Evolutionary conservation across 2,797 vertebrate genomes (phyloP).

Genomic region (Gallirallus australis): DNA sequence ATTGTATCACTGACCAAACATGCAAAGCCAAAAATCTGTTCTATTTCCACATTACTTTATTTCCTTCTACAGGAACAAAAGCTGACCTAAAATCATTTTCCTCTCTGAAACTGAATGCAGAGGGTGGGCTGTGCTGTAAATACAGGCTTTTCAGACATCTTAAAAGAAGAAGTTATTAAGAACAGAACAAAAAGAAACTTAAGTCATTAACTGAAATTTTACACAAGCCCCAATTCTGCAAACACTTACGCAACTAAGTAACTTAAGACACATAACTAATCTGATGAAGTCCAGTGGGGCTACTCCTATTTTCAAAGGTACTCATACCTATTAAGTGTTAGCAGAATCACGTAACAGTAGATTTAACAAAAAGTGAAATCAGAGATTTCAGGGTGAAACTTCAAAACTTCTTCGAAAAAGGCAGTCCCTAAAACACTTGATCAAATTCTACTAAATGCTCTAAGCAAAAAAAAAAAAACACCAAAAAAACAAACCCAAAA

Average conservation of each 20-base stretch:
- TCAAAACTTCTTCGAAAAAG: neutral
- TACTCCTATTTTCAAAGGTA: slow-evolving; percentile 21
- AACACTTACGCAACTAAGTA: neutral
- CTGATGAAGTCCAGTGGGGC: neutral
- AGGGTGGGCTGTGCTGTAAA: neutral
- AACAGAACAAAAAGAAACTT: neutral
- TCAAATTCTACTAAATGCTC: neutral
- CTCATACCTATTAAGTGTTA: neutral
- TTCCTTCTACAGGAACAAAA: slow-evolving; percentile 4
- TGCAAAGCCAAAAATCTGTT: neutral
- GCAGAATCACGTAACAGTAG: neutral
- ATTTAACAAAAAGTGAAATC: neutral
- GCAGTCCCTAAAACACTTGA: neutral
- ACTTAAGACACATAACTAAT: slow-evolving; percentile 23
- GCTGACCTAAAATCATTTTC: neutral
- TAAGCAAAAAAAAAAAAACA: neutral
- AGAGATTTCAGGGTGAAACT: neutral
- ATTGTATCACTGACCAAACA: neutral
- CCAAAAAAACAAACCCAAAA: too few species aligned
- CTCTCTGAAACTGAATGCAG: neutral
- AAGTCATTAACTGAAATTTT: slow-evolving; percentile 36
- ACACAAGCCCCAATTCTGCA: neutral
- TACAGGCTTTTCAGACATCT: neutral
- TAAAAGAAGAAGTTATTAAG: neutral
- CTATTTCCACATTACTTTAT: neutral